Evolutionary conservation across 2,113 vertebrate species (phyloP), one percentile per base, ranked within the genome.

Genomic region (Cynoglossus semilaevis): DNA sequence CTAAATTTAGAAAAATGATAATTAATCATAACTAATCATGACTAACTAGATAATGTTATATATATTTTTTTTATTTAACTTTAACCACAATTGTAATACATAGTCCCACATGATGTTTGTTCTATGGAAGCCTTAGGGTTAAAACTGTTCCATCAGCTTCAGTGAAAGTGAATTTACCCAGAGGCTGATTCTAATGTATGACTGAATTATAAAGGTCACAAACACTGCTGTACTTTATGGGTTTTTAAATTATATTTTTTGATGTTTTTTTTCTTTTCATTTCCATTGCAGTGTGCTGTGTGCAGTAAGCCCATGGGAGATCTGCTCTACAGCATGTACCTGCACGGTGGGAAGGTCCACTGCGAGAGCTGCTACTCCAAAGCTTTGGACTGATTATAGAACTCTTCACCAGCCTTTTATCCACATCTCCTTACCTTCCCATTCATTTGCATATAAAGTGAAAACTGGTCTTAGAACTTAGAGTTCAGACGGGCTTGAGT

Each of bases 301-400:
- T 96, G 94, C 67, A 84, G 87, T 57, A 94, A 88, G 73, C 91
- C 91, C 0, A 95, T 95, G 94, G 94, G 94, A 79, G 92, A 95
- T 53, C 88, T 95, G 8, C 81, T 94, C 49, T 64, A 88, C 79
- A 91, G 84, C 56, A 93, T 95, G 87, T 96, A 92, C 86, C 87
- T 95, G 71, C 94, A 94, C 16, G 74, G 82, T 2, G 90, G 92
- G 62, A 91, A 86, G 8, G 92, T 96, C 71, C 93, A 95, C 84
- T 96, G 94, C 1, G 92, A 94, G 80, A 90, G 67, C 77, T 96
- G 94, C 85, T 95, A 95, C 7, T 68, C 87, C 74, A 92, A 87
- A 5, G 77, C 90, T 50, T 81, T 91, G 51, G 92, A 92, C 82
- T 88, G 83, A 81, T 81, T 50, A 56, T 48, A 4, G 10, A 52